Conservation (phyloP, 1,140 invertebrate genomes). For the Stegodyphus mimosarum region DNA sequence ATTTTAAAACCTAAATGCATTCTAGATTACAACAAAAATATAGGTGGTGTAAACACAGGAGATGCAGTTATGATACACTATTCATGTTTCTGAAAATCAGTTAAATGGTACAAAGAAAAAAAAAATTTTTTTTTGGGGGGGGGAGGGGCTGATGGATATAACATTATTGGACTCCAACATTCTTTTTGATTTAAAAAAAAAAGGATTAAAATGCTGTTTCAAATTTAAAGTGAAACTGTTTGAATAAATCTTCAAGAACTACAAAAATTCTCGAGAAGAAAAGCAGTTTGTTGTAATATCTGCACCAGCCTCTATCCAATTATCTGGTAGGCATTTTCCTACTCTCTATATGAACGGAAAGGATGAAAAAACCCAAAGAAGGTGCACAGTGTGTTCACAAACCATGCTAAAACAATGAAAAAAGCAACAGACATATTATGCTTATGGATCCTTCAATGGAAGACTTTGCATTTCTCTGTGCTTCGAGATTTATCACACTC, state of each 20-base stretch:
- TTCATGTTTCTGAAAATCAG: background rate
- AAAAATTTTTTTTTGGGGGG: slow-evolving; percentile 10
- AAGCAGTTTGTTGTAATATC: background rate
- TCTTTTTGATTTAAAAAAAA: background rate
- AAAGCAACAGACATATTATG: background rate
- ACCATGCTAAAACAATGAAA: background rate
- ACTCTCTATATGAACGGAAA: background rate
- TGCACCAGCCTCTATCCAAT: background rate
- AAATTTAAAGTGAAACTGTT: background rate
- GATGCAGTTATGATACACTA: background rate
- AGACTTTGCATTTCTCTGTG: background rate
- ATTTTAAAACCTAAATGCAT: background rate
- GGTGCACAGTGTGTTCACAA: background rate
- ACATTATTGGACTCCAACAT: background rate
- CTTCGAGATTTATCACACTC: background rate
- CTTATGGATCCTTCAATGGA: background rate
- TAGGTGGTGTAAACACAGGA: background rate
- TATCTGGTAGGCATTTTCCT: background rate
- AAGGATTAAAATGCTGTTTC: background rate
- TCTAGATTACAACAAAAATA: background rate
- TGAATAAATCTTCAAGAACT: background rate
- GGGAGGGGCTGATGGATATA: background rate
- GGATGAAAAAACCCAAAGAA: background rate
- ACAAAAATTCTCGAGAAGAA: background rate
- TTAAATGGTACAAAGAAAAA: slow-evolving; percentile 2